A percentile compares a stretch with the other conserved stretches of the same genome.
Conservation (phyloP, 2,113 vertebrate genomes). For the Ardeotis arabs region DNA sequence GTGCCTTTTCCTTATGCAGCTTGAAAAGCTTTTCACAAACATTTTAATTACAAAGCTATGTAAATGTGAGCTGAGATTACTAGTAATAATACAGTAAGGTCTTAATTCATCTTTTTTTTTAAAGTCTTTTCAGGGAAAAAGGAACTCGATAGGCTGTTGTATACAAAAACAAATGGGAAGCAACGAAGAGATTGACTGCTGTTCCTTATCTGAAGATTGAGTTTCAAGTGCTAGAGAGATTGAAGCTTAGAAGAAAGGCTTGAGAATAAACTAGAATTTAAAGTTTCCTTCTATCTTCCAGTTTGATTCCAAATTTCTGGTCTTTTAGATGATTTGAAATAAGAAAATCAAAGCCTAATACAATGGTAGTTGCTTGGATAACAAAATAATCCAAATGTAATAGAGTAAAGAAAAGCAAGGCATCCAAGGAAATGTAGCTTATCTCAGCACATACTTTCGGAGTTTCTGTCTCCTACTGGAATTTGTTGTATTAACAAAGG, state of each 20-base stretch:
- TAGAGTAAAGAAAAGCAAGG: not conserved
- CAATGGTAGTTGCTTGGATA: not conserved
- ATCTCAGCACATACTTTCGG: not conserved
- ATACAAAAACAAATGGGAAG: not conserved
- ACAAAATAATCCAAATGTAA: not conserved
- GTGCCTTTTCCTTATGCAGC: not conserved
- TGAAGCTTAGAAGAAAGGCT: not conserved
- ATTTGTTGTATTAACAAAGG: not conserved
- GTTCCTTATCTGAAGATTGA: not conserved
- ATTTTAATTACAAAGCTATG: not conserved
- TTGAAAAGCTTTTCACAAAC: conserved; percentile 13
- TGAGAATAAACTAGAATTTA: not conserved
- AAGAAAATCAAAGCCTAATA: conserved; percentile 1
- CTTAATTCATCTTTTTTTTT: not conserved
- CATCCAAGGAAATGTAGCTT: not conserved
- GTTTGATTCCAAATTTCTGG: not conserved
- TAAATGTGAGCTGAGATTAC: conserved; percentile 2
- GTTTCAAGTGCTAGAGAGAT: conserved; percentile 13
- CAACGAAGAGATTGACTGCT: not conserved
- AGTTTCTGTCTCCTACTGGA: not conserved
- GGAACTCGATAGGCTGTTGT: not conserved
- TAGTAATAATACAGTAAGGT: not conserved
- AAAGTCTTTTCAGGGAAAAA: not conserved
- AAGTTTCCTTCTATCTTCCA: not conserved
- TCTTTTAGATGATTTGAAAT: not conserved